These are phyloP conservation scores for Amblyteles armatorius DNA, from an alignment of 2,888 invertebrate species.

Conservation along the genomic window DNA sequence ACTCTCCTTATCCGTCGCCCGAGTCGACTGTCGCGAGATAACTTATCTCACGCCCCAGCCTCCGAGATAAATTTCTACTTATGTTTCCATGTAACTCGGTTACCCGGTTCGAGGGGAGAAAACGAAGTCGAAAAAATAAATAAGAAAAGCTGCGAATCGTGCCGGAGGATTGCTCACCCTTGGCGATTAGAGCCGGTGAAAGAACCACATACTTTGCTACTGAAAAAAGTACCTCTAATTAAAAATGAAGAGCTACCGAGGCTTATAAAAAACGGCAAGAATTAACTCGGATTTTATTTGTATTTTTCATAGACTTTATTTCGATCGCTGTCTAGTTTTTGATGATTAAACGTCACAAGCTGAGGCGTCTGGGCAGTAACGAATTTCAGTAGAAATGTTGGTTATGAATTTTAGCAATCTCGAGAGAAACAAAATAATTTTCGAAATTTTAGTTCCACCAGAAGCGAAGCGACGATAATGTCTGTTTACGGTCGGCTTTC, in stretches of 20 bases:
- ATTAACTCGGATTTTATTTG: not conserved
- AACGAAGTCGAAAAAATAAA: not conserved
- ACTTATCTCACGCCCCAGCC: not conserved
- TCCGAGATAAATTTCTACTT: slow-evolving; percentile 13
- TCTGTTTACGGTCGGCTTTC: not conserved
- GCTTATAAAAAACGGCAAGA: not conserved
- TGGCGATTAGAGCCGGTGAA: not conserved
- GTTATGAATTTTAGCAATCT: not conserved
- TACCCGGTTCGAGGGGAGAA: not conserved
- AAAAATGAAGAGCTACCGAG: not conserved
- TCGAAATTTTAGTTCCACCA: not conserved
- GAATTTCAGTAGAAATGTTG: not conserved
- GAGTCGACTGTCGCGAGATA: not conserved
- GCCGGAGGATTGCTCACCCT: not conserved
- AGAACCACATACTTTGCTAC: not conserved
- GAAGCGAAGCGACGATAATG: not conserved
- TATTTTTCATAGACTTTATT: not conserved
- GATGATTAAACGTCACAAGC: too few relatives aligned
- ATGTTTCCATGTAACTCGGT: not conserved
- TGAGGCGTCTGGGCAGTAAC: too few relatives aligned
- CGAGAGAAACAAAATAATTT: not conserved
- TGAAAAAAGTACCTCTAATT: not conserved
- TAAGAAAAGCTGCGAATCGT: slow-evolving; percentile 2
- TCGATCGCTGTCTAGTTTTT: not conserved
- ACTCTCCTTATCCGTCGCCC: slow-evolving; percentile 3